Evolutionary conservation across 1,140 invertebrate species (phyloP), one percentile per base, ranked within the genome.

Genomic region (Habropoda laboriosa): DNA sequence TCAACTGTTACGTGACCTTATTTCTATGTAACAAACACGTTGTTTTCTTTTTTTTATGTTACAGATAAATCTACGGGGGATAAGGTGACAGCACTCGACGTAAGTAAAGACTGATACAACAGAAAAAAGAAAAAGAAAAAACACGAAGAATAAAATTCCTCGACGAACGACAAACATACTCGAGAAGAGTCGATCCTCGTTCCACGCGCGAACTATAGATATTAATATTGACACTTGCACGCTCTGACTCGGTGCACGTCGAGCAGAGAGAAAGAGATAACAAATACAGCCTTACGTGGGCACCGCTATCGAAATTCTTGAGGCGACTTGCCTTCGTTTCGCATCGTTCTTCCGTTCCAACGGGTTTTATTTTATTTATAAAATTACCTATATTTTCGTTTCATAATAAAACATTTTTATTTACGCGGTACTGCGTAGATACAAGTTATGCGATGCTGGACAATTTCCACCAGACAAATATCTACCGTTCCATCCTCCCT

Each of bases 21-120:
- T 70, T 53, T 84, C 79, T n/a, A 75, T 71, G 70, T 80, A 66
- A 76, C 12, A 51, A 32, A 76, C 49, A 53, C 58, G 45, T 30
- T 71, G 30, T 80, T 82, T 79, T n/a, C n/a, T n/a, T 82, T 80
- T 51, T 32, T 6, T 73, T 88, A 27, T 86, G 87, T 92, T 90
- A 18, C 89, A 93, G 92, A 92, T 90, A 93, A 93, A 86, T 91
- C 89, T 21, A 90, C 86, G 74, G 90, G 88, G 74, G 92, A 92
- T 74, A 92, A 90, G 88, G 78, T 89, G 79, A 86, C 88, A 80
- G 86, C 87, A 61, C 85, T 91, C 82, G 88, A 93, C 72, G 92
- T 93, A 86, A 93, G 92, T 92, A 87, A 66, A 64, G 51, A 66
- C 7, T 49, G n/a, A n/a, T n/a, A 12, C 40, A 42, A 42, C 40